These are phyloP conservation scores for Lucifuga dentata DNA, from an alignment of 2,113 vertebrate species.

Conservation along the genomic window DNA sequence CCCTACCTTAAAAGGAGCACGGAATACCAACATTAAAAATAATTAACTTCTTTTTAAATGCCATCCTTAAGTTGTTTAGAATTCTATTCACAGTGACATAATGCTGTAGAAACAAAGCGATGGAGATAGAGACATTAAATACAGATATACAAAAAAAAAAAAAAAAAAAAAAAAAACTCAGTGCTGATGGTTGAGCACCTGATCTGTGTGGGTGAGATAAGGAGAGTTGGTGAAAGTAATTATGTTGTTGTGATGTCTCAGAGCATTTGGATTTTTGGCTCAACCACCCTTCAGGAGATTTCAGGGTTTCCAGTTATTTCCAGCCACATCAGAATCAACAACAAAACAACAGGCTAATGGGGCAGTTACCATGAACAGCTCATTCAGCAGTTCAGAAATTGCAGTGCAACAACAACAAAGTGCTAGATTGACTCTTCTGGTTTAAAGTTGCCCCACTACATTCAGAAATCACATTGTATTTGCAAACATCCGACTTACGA, in stretches of 20 bases:
- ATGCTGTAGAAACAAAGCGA: background rate
- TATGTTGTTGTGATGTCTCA: background rate
- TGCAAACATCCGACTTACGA: background rate
- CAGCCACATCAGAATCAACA: background rate
- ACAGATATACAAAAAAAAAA: too few species aligned
- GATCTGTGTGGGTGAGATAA: background rate
- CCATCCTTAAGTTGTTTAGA: background rate
- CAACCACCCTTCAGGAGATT: too few species aligned
- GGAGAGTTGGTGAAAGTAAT: background rate
- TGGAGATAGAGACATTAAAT: too few species aligned
- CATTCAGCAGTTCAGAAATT: background rate
- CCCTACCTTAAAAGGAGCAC: too few species aligned
- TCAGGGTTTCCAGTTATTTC: background rate
- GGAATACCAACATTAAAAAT: too few species aligned
- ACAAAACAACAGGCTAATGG: slow-evolving; percentile 1
- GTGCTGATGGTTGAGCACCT: too few species aligned
- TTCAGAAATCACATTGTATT: background rate
- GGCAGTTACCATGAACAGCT: background rate
- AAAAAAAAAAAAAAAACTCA: too few species aligned
- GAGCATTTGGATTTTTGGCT: too few species aligned
- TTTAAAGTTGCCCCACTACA: background rate
- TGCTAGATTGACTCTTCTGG: background rate
- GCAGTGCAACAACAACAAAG: background rate
- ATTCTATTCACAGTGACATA: background rate
- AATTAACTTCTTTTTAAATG: background rate